Evolutionary conservation across 2,797 vertebrate genomes (phyloP).

Genomic region (Zalophus californianus): DNA sequence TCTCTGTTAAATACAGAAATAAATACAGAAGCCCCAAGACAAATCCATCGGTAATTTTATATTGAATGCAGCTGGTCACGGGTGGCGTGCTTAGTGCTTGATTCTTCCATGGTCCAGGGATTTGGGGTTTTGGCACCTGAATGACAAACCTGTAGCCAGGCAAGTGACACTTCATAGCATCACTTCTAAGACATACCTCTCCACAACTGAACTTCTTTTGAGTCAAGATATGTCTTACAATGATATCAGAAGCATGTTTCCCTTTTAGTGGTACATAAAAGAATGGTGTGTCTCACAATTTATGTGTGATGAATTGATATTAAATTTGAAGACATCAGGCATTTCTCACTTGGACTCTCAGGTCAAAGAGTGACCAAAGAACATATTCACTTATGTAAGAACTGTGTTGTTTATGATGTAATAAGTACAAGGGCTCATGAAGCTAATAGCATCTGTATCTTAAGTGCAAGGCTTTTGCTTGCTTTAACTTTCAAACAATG

Average conservation of each 20-base stretch:
- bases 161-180: neutral
- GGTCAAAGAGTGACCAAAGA: neutral
- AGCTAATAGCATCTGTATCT: neutral
- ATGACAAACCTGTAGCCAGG: neutral
- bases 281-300: neutral
- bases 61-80: neutral
- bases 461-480: neutral
- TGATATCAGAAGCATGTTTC: neutral
- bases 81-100: neutral
- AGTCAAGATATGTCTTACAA: neutral
- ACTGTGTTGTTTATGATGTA: neutral
- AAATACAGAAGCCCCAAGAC: neutral
- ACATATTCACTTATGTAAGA: neutral
- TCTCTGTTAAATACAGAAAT: neutral
- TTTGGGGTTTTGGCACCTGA: neutral
- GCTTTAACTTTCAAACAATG: neutral
- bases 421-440: neutral
- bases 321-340: neutral
- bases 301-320: neutral
- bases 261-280: neutral
- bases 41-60: neutral
- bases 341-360: neutral
- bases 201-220: neutral
- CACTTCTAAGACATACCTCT: neutral
- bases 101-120: neutral